Evolutionary conservation across 2,113 vertebrate species (phyloP), one percentile per base, ranked within the genome.

Genomic region (Casuarius casuarius): DNA sequence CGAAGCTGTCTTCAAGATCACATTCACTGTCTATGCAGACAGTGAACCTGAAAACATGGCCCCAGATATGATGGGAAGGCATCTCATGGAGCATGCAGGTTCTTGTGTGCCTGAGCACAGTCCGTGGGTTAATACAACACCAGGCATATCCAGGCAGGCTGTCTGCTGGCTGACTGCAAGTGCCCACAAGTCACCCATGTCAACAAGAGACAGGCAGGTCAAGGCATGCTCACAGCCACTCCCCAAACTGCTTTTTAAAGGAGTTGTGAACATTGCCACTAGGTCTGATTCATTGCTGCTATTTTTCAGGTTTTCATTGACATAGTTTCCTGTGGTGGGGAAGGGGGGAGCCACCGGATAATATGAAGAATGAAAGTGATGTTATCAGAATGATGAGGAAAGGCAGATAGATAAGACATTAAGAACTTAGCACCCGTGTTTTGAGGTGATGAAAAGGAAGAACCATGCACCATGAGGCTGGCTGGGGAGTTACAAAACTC

Each of bases 51-150:
- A 28, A 84, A 67, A 25, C 31, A 22, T 1, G 19, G 5, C n/a
- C 40, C 16, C n/a, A 71, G 28, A 7, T 28, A 4, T 0, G 8
- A 58, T 6, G 28, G 48, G n/a, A 38, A 15, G 0, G 4, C 52
- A 33, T 25, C 63, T 79, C 16, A 29, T 7, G 29, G 58, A 73
- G 44, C 40, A 18, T 2, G 0, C 31, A 28, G 65, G 12, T 62
- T 88, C 62, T 16, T 25, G 7, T 73, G 87, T 74, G 46, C 54
- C 67, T 42, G 48, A 73, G 72, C 67, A 76, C 31, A 12, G 35
- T 7, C 62, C 35, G 33, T 31, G 56, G 54, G 6, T 54, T 59
- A 35, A 35, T 16, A 4, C 40, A 73, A 2, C 0, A 0, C 40
- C 0, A 0, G 46, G 31, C 51, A 6, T 8, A 89, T n/a, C 42